A percentile compares a stretch with the other conserved stretches of the same genome.
Evolutionary conservation across 1,140 invertebrate genomes (phyloP).

Genomic region (Drosophila guanche): DNA sequence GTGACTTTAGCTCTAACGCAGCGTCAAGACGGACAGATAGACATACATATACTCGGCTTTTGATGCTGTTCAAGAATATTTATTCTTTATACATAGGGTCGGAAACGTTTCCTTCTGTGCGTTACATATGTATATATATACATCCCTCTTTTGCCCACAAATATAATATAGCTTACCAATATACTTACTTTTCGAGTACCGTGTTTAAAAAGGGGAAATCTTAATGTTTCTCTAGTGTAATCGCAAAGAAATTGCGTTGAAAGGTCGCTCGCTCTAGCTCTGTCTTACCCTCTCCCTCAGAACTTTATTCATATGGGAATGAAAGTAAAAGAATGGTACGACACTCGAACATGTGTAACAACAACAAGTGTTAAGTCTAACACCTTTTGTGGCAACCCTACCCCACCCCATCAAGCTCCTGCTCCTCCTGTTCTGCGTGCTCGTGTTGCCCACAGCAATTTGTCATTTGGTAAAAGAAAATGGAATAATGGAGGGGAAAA

Average conservation of each 20-base stretch:
- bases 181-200: no score
- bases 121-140: no score
- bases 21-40: no score
- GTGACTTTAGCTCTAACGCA: no score
- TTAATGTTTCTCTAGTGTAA: slow-evolving; percentile 66
- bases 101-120: no score
- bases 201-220: slow-evolving; percentile 15
- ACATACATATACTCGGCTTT: no score
- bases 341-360: slow-evolving; percentile 31
- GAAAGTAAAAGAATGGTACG: background rate
- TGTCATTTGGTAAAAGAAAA: slow-evolving; percentile 65
- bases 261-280: slow-evolving; percentile 44
- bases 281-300: slow-evolving; percentile 11
- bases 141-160: no score
- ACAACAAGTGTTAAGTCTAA: slow-evolving; percentile 74
- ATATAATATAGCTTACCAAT: no score
- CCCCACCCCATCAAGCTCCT: background rate
- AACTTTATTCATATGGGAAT: slow-evolving; percentile 46
- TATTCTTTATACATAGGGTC: no score
- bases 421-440: background rate
- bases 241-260: slow-evolving; percentile 67
- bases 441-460: slow-evolving; percentile 55
- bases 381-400: slow-evolving; percentile 20
- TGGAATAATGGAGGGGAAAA: slow-evolving; percentile 6
- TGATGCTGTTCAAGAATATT: no score